phyloP scores from a whole-genome alignment of 2,113 vertebrate genomes.

The Prietella phreatophila region DNA sequence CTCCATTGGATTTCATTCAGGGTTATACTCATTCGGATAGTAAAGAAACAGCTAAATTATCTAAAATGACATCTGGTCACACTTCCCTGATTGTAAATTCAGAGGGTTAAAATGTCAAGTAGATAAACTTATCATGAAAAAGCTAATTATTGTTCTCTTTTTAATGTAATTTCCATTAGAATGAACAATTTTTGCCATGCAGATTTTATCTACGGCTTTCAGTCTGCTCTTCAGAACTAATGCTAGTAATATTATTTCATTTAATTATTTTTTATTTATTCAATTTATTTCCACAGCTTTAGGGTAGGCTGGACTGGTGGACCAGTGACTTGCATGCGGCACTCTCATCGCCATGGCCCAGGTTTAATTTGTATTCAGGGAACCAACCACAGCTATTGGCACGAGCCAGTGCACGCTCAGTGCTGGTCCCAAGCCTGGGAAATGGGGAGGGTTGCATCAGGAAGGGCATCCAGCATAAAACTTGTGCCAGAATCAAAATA shows the following conservation, averaged over 20 bases:
- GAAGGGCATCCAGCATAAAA: no score
- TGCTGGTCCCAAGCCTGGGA: no score
- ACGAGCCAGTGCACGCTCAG: no score
- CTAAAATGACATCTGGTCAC: constrained; percentile 22
- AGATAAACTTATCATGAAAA: not conserved
- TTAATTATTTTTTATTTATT: not conserved
- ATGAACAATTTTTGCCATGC: not conserved
- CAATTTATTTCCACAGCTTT: not conserved
- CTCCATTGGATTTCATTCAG: not conserved
- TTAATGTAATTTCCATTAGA: not conserved
- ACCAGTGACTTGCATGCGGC: no score
- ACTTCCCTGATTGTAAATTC: not conserved
- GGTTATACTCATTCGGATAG: not conserved
- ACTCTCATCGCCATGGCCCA: no score
- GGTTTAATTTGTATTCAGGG: no score
- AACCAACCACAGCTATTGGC: no score
- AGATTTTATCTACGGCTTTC: not conserved
- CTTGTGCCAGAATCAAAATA: no score
- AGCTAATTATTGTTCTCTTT: not conserved
- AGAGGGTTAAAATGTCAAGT: not conserved
- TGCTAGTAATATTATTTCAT: not conserved
- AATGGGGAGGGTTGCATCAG: no score
- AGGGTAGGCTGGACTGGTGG: no score
- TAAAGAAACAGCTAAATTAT: not conserved
- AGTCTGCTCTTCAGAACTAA: not conserved